Evolutionary conservation across 2,113 vertebrate genomes (phyloP), one percentile per base, ranked within the genome.

Genomic region (Climacteris rufus): DNA sequence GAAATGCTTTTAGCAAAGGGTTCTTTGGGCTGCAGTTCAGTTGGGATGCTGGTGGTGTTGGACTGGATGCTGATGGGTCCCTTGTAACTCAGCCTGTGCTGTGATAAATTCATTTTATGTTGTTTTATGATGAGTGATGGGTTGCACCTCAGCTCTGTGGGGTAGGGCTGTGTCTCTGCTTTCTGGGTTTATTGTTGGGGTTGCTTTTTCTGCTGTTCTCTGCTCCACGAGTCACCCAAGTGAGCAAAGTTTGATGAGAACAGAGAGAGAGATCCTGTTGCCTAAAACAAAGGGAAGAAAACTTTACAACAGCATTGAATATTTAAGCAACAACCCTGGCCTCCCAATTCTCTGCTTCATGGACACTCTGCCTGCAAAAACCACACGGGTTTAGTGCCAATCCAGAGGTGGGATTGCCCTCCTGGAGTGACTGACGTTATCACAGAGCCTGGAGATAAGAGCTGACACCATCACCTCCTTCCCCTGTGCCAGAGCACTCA

Each of bases 381-480:
- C 3, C 1, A 2, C 3, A 1, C 8, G 49, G 4, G 5, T 74
- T 84, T 15, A 47, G 2, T 59, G 71, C 71, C 5, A 4, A 50
- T 21, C 6, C 6, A 31, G 7, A 22, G 1, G 1, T 9, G 28
- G 37, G 20, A 66, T 5, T 25, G 7, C n/a, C 22, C 66, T 31
- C 63, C 68, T 45, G 40, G 18, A 1, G 7, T 4, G 24, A 9
- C 52, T 13, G 1, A 11, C 45, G 0, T 24, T 17, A 13, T 18
- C 19, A 2, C 1, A 11, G 7, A 0, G n/a, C n/a, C 37, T 7
- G 7, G 24, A 24, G 61, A 7, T 7, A 1, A n/a, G 65, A 63
- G 10, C 11, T 59, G 16, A 3, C 5, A 49, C 57, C 53, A 10
- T 85, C 30, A 1, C 31, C 64, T 64, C 42, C 72, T 44, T 50